A percentile compares a stretch with the other conserved stretches of the same genome.
These are phyloP conservation scores for Limosa lapponica DNA, from an alignment of 2,797 vertebrate species.

Conservation along the genomic window DNA sequence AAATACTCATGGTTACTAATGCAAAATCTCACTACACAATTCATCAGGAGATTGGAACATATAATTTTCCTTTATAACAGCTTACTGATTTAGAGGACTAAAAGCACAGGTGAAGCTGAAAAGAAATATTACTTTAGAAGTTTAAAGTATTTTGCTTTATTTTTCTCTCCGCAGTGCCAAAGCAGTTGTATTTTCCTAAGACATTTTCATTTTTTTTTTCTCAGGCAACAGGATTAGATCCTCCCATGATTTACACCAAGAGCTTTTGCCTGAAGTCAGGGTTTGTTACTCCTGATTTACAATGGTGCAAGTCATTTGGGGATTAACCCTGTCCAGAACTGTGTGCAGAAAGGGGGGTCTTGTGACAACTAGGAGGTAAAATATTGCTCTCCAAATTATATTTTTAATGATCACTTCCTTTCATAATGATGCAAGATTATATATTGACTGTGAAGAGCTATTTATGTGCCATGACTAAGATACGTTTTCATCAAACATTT, in stretches of 20 bases:
- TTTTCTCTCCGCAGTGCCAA: conserved; percentile 11
- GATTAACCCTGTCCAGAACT: conserved; percentile 36
- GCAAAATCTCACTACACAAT: conserved; percentile 74
- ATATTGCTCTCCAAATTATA: conserved; percentile 69
- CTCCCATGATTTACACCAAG: conserved; percentile 29
- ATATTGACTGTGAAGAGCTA: conserved; percentile 67
- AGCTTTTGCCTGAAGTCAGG: conserved; percentile 23
- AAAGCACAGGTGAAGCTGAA: conserved; percentile 68
- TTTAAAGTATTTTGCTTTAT: conserved; percentile 36
- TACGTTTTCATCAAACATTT: conserved; percentile 66
- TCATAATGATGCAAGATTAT: conserved; percentile 73
- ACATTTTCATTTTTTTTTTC: conserved; percentile 23
- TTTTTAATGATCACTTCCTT: conserved; percentile 73
- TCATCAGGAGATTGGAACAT: conserved; percentile 64
- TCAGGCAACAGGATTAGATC: neutral
- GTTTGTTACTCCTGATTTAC: conserved; percentile 62
- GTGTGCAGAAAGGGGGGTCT: neutral
- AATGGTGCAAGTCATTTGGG: conserved; percentile 45
- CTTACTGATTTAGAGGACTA: conserved; percentile 60
- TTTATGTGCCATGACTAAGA: conserved; percentile 65
- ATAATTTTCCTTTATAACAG: conserved; percentile 62
- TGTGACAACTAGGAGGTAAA: conserved; percentile 62
- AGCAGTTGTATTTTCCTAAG: conserved; percentile 54
- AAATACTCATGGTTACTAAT: conserved; percentile 72
- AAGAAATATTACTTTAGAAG: conserved; percentile 64